These are phyloP conservation scores for Teleiodes luculella DNA, from an alignment of 2,888 invertebrate species.

Conservation along the genomic window DNA sequence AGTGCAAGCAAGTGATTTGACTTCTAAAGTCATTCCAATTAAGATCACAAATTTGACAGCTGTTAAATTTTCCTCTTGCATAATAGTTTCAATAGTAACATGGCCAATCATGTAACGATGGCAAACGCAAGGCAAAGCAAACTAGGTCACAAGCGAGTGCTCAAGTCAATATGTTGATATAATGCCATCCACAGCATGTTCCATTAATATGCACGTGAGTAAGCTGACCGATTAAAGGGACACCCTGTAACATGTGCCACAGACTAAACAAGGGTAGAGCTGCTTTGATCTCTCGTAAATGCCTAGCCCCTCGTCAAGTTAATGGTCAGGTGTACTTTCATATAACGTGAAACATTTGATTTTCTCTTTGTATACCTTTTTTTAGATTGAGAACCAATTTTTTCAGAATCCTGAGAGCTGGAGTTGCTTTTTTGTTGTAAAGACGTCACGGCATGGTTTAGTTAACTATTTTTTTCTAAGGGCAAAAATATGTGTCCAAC, in stretches of 20 bases:
- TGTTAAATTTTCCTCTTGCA: not conserved
- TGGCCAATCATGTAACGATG: not conserved
- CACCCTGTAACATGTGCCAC: constrained; percentile 37
- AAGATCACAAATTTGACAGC: too few relatives aligned
- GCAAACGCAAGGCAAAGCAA: not conserved
- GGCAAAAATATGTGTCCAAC: too few relatives aligned
- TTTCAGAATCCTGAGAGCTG: too few relatives aligned
- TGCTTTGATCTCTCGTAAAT: not conserved
- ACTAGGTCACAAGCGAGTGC: constrained; percentile 28
- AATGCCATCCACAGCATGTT: constrained; percentile 33
- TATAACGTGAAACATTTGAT: not conserved
- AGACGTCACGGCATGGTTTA: too few relatives aligned
- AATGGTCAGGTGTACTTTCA: constrained; percentile 1
- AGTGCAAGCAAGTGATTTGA: too few relatives aligned
- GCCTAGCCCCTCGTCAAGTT: constrained; percentile 2
- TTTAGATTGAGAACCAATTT: not conserved
- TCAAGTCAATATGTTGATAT: constrained; percentile 39
- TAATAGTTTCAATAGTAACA: not conserved
- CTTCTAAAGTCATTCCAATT: too few relatives aligned
- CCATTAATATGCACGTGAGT: constrained; percentile 60
- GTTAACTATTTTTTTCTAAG: too few relatives aligned
- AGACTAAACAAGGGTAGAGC: constrained; percentile 12
- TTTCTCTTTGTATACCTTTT: not conserved
- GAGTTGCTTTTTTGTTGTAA: too few relatives aligned
- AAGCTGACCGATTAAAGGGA: constrained; percentile 42